Evolutionary conservation across 2,797 vertebrate species (phyloP).

Genomic region (Cyprinella venusta): DNA sequence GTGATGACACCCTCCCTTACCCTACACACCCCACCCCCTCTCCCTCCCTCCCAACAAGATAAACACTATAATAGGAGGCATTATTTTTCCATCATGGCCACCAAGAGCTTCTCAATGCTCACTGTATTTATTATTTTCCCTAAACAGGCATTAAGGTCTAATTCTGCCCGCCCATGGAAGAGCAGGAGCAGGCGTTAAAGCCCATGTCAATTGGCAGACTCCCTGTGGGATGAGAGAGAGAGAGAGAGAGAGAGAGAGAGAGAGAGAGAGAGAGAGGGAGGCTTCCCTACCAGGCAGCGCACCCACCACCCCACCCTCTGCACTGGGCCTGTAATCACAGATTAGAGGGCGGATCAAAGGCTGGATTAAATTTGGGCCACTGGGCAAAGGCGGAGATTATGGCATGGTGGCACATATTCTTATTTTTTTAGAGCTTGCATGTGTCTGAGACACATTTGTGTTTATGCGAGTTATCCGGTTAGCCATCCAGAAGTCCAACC

Average conservation of each 20-base stretch:
- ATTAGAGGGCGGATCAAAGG: constrained; percentile 85
- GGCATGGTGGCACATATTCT: constrained; percentile 68
- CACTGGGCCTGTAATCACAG: constrained; percentile 81
- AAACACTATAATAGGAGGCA: constrained; percentile 29
- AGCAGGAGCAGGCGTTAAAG: constrained; percentile 73
- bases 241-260: constrained; percentile 59
- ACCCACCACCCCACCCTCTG: constrained; percentile 75
- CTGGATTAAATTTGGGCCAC: constrained; percentile 83
- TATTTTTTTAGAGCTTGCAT: constrained; percentile 48
- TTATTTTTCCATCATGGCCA: constrained; percentile 71
- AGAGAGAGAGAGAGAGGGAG: constrained; percentile 69
- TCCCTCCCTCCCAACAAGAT: neutral
- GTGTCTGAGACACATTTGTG: neutral
- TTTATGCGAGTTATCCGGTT: constrained; percentile 38
- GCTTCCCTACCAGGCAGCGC: constrained; percentile 36
- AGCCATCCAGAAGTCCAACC: constrained; percentile 45
- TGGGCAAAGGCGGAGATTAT: constrained; percentile 79
- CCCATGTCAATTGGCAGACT: constrained; percentile 77
- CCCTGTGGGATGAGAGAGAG: constrained; percentile 69
- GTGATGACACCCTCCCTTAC: too few relatives aligned
- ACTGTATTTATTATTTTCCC: constrained; percentile 62
- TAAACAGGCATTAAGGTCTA: constrained; percentile 78
- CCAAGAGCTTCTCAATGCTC: constrained; percentile 45
- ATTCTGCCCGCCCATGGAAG: constrained; percentile 79
- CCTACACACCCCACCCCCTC: too few relatives aligned